phyloP scores from a whole-genome alignment of 2,113 vertebrate genomes.

The Lepus timidus region DNA sequence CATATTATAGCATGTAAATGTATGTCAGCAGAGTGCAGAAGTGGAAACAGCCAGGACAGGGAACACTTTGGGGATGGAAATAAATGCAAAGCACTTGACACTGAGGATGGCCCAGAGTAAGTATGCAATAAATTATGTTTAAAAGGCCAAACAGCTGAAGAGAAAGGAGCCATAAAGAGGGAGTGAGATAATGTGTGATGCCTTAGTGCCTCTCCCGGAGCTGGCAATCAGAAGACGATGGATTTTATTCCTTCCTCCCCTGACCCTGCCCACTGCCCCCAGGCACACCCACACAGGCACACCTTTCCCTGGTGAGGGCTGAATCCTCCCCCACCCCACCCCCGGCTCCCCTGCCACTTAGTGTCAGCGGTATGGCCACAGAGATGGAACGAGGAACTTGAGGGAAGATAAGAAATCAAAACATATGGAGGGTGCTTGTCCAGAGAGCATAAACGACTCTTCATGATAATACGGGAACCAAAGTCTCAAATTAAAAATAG shows the following conservation, averaged over 20 bases:
- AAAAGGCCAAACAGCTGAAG: background rate
- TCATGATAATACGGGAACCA: constrained; percentile 59
- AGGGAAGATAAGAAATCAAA: constrained; percentile 64
- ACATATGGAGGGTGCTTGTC: constrained; percentile 65
- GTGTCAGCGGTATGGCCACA: background rate
- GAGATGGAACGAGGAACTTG: constrained; percentile 37
- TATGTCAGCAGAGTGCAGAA: background rate
- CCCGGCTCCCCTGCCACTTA: background rate
- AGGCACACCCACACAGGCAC: background rate
- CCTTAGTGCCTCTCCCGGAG: background rate
- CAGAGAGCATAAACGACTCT: constrained; percentile 64
- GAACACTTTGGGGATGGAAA: background rate
- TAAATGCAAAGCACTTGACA: background rate
- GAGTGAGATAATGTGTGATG: background rate
- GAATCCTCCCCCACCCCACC: background rate
- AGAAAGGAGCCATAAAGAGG: background rate
- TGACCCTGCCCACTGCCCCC: no score
- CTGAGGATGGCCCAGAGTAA: background rate
- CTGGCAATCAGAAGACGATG: background rate
- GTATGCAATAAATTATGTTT: background rate
- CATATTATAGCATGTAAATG: background rate
- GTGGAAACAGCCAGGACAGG: background rate
- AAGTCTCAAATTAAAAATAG: constrained; percentile 80
- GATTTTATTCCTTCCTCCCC: background rate
- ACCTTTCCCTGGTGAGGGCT: background rate